Evolutionary conservation across 2,113 vertebrate genomes (phyloP), one percentile per base, ranked within the genome.

Genomic region (Myotis lucifugus): DNA sequence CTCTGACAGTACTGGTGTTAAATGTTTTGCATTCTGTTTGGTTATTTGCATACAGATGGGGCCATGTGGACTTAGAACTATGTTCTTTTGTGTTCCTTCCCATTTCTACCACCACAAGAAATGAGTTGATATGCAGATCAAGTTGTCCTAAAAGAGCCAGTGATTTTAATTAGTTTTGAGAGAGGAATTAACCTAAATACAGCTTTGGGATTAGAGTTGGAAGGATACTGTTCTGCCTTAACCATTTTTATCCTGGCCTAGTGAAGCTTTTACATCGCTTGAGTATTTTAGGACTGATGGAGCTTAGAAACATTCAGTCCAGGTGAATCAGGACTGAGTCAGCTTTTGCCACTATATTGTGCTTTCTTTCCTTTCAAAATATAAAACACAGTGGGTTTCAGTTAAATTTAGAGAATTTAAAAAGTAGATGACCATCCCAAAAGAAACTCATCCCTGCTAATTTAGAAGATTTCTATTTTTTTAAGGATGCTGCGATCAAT

Each of bases 21-120:
- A 92, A 37, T 69, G 27, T 82, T 87, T 93, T 85, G 46, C 27
- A 46, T 95, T 90, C 54, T 48, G 5, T 66, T 84, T 91, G 70
- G 64, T 72, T 90, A 94, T 96, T 94, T 97, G 92, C 95, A 95
- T 96, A 77, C 46, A 89, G 90, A 95, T 96, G 92, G 93, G 91
- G 40, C 93, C 86, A 81, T 64, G 83, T 94, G 76, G 87, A 91
- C 78, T 59, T 25, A 40, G 74, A 96, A 86, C 64, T 86, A 15
- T 42, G 42, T 82, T 89, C 59, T 46, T 90, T 87, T 96, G 27
- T 93, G 50, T 78, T 93, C 95, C 64, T 76, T 91, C 9, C 87
- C 19, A 34, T 93, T 94, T 91, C 70, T 84, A 87, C 37, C 23
- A 34, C 59, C 78, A 10, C 12, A 85, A 82, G 52, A 92, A 97